phyloP scores from a whole-genome alignment of 2,113 vertebrate genomes.

The Mustela lutreola region DNA sequence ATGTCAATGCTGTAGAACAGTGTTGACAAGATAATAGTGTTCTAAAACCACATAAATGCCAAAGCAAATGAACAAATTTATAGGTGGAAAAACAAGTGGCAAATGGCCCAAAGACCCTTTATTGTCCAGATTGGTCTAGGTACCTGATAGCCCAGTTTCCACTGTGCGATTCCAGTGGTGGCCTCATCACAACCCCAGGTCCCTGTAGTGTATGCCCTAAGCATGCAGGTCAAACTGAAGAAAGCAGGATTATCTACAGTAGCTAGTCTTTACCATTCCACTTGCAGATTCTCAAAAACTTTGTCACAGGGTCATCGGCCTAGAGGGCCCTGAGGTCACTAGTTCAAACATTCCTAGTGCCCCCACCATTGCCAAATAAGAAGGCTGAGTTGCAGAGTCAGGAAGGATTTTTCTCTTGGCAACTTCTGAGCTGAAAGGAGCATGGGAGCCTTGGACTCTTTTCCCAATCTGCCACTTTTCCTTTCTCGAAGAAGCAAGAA shows the following conservation, averaged over 20 bases:
- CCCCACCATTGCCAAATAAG: neutral
- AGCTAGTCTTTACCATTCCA: neutral
- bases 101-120: neutral
- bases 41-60: conserved; percentile 84
- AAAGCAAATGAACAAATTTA: conserved; percentile 80
- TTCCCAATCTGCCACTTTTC: neutral
- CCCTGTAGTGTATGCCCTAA: fast-evolving
- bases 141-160: neutral
- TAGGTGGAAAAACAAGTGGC: conserved; percentile 64
- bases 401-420: neutral
- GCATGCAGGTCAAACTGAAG: neutral
- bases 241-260: neutral
- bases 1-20: conserved; percentile 87
- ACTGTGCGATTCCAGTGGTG: neutral
- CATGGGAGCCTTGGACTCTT: neutral
- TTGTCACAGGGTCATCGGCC: neutral
- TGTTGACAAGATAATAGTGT: conserved; percentile 88
- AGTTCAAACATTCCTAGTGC: neutral
- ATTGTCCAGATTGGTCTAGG: neutral
- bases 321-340: neutral
- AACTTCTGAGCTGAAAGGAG: neutral
- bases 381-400: neutral
- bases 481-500: neutral
- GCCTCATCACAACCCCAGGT: fast-evolving
- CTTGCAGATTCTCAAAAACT: neutral